Conservation (phyloP, 2,113 vertebrate species). For the Brachypodius melanocephalos region DNA sequence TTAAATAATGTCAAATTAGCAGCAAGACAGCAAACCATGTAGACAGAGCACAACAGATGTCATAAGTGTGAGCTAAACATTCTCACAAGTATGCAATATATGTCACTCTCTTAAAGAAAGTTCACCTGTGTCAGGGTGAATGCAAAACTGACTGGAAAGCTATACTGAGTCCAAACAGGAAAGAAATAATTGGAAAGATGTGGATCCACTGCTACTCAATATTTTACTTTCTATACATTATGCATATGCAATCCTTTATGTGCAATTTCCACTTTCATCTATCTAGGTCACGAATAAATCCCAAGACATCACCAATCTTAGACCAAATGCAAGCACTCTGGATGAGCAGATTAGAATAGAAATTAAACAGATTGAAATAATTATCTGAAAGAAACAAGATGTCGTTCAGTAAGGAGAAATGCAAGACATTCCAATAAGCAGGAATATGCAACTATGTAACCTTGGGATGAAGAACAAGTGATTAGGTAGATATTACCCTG, state of each 20-base stretch:
- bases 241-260: background rate
- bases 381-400: background rate
- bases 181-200: background rate
- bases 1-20: background rate
- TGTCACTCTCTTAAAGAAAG: background rate
- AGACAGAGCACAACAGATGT: background rate
- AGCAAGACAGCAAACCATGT: background rate
- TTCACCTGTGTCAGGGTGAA: background rate
- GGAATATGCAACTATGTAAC: background rate
- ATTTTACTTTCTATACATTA: background rate
- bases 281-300: constrained; percentile 5
- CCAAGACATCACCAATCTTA: background rate
- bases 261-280: background rate
- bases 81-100: background rate
- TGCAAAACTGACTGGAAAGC: background rate
- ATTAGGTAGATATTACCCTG: background rate
- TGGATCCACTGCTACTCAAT: background rate
- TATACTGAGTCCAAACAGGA: background rate
- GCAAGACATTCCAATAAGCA: background rate
- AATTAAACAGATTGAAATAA: constrained; percentile 6
- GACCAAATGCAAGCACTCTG: background rate
- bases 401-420: background rate
- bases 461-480: background rate
- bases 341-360: background rate
- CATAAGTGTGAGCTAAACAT: background rate